These are phyloP conservation scores for Rhabdophis nuchalis DNA, from an alignment of 2,797 vertebrate species.

Conservation along the genomic window DNA sequence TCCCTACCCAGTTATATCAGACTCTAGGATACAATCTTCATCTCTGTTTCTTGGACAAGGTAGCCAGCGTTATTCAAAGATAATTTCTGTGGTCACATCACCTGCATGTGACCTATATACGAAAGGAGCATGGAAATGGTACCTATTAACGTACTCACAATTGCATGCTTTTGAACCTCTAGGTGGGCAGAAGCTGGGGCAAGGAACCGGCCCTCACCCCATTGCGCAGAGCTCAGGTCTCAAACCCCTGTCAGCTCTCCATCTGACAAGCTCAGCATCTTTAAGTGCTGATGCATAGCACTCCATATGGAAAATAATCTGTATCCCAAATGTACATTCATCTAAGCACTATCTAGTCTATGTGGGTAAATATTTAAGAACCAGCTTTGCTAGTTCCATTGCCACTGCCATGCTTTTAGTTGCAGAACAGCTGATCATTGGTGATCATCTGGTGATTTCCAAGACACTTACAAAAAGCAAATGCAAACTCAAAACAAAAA, in stretches of 20 bases:
- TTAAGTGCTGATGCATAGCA: neutral
- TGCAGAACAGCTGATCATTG: neutral
- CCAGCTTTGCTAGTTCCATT: neutral
- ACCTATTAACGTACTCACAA: neutral
- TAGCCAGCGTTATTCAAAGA: neutral
- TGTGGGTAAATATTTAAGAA: neutral
- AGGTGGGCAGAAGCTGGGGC: neutral
- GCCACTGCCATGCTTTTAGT: neutral
- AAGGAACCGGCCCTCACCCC: neutral
- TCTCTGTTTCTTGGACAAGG: neutral
- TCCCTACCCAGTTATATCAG: neutral
- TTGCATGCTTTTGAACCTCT: neutral
- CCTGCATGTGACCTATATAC: neutral
- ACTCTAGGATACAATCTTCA: neutral
- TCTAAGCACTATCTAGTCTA: neutral
- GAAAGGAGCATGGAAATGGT: neutral
- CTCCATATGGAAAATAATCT: neutral
- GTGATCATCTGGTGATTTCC: constrained; percentile 9
- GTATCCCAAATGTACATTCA: neutral
- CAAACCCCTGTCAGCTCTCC: neutral
- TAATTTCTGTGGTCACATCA: neutral
- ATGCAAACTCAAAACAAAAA: neutral
- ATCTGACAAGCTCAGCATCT: neutral
- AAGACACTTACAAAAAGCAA: neutral
- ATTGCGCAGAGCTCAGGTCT: neutral